phyloP scores from a whole-genome alignment of 2,888 invertebrate species.

The Lymantria dispar region DNA sequence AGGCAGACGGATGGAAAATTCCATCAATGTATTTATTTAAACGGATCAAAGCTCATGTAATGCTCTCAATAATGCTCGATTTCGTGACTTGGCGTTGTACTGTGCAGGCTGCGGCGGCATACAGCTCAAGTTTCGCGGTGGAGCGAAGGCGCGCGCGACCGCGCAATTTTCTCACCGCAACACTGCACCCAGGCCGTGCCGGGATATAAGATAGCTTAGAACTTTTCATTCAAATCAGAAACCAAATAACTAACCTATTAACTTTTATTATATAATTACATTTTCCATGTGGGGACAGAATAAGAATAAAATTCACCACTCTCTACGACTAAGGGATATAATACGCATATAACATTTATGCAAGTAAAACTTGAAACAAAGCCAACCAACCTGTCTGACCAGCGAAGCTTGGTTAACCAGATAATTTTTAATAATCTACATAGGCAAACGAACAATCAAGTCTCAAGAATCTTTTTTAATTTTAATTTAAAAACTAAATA shows the following conservation, averaged over 20 bases:
- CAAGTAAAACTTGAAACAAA: too few species aligned
- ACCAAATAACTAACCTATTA: background rate
- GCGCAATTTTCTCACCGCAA: constrained; percentile 61
- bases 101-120: constrained; percentile 25
- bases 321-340: too few species aligned
- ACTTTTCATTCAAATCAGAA: background rate
- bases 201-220: background rate
- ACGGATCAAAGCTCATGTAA: constrained; percentile 28
- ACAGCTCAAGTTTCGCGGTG: constrained; percentile 65
- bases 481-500: too few species aligned
- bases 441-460: too few species aligned
- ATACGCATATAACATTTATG: too few species aligned
- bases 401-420: too few species aligned
- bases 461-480: too few species aligned
- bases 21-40: background rate
- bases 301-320: too few species aligned
- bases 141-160: constrained; percentile 61
- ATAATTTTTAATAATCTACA: too few species aligned
- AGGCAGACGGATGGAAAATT: background rate
- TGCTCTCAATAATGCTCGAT: constrained; percentile 15
- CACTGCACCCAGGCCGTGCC: constrained; percentile 8
- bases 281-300: too few species aligned
- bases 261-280: too few species aligned
- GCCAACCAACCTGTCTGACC: too few species aligned
- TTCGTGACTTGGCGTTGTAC: constrained; percentile 19